A percentile compares a stretch with the other conserved stretches of the same genome.
Conservation (phyloP, 2,797 vertebrate species). For the Poeciliopsis infans region DNA sequence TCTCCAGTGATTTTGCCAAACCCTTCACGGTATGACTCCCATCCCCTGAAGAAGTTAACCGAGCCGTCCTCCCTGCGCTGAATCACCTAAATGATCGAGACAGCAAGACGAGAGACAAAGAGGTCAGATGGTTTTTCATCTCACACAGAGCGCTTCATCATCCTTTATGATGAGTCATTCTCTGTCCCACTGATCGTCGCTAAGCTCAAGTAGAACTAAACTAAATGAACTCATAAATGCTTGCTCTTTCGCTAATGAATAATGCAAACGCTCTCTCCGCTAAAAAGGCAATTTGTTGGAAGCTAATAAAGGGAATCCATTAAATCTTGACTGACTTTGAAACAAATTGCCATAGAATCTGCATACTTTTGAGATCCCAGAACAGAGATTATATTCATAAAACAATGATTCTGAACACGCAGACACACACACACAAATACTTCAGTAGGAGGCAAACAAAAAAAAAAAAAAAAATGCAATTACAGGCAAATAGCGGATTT, state of each 20-base stretch:
- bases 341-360: constrained; percentile 57
- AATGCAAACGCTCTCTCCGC: constrained; percentile 63
- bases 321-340: constrained; percentile 71
- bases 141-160: constrained; percentile 40
- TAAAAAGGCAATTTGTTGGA: constrained; percentile 71
- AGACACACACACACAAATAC: constrained; percentile 5
- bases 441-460: constrained; percentile 26
- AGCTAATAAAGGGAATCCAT: constrained; percentile 72
- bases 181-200: constrained; percentile 34
- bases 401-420: constrained; percentile 56
- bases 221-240: constrained; percentile 62
- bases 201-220: constrained; percentile 55
- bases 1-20: constrained; percentile 96
- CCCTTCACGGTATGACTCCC: constrained; percentile 94
- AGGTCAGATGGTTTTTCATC: constrained; percentile 42
- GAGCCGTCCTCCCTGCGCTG: constrained; percentile 94
- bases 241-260: constrained; percentile 66
- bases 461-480: constrained; percentile 22
- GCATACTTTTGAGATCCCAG: constrained; percentile 56
- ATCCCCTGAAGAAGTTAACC: constrained; percentile 94
- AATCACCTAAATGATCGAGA: constrained; percentile 85
- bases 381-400: constrained; percentile 54
- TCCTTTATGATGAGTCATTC: constrained; percentile 51
- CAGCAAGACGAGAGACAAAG: constrained; percentile 41
- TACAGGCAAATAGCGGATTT: constrained; percentile 31